Evolutionary conservation across 2,113 vertebrate species (phyloP).

Genomic region (Antigone vipio): DNA sequence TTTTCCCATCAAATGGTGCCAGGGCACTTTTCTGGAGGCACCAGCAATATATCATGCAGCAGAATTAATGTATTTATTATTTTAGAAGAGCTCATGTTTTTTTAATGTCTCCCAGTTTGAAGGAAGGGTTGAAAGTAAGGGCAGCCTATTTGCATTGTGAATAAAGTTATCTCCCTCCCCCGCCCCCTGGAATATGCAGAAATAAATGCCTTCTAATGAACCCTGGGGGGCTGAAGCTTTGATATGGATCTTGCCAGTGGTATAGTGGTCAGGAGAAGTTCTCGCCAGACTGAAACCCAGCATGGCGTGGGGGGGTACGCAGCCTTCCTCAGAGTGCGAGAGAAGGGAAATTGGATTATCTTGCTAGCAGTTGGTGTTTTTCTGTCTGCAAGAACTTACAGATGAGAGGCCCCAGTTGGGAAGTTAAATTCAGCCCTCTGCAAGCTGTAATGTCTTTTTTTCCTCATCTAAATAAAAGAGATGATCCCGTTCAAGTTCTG

Average conservation of each 20-base stretch:
- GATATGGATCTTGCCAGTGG: constrained; percentile 72
- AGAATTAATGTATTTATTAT: constrained; percentile 54
- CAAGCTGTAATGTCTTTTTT: neutral
- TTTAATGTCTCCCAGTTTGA: constrained; percentile 70
- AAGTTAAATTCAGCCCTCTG: constrained; percentile 34
- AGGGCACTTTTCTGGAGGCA: neutral
- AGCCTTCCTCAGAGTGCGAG: constrained; percentile 10
- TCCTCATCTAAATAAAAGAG: neutral
- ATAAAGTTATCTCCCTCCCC: constrained; percentile 65
- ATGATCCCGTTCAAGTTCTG: neutral
- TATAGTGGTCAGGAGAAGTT: constrained; percentile 21
- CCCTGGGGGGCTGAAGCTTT: constrained; percentile 73
- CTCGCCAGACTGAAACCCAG: constrained; percentile 66
- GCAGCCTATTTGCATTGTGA: constrained; percentile 74
- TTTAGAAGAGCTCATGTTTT: constrained; percentile 68
- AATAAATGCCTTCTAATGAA: constrained; percentile 80
- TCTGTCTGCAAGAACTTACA: constrained; percentile 45
- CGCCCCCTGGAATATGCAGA: constrained; percentile 70
- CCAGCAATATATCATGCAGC: neutral
- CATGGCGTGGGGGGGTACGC: constrained; percentile 31
- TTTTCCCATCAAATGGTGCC: neutral
- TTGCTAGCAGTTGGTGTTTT: constrained; percentile 72
- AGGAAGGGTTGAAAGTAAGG: constrained; percentile 74
- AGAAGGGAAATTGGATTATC: constrained; percentile 77
- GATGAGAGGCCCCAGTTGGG: constrained; percentile 39